Percentiles rank a stretch among this genome's conserved stretches.
phyloP scores from a whole-genome alignment of 1,140 invertebrate species.

The Ceratina calcarata region DNA sequence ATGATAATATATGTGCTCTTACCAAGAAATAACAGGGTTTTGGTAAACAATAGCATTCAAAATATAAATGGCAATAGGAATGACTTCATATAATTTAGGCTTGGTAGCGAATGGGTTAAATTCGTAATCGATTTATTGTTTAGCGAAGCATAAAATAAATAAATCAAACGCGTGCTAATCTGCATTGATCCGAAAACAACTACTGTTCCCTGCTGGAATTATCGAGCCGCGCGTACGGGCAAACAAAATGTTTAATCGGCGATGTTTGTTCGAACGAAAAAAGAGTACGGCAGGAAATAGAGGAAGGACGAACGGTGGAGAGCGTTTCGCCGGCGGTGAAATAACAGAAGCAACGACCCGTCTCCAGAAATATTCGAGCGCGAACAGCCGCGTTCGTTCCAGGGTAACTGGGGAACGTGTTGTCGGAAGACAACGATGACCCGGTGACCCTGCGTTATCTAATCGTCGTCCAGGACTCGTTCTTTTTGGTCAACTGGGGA shows the following conservation, averaged over 20 bases:
- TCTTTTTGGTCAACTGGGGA: neutral
- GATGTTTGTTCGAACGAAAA: constrained; percentile 10
- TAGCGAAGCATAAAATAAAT: no score
- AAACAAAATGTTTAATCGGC: constrained; percentile 21
- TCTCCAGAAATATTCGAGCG: constrained; percentile 20
- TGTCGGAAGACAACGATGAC: constrained; percentile 56
- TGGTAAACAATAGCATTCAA: no score
- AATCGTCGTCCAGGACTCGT: constrained; percentile 10
- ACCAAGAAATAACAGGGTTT: no score
- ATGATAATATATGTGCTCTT: no score
- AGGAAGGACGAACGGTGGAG: neutral
- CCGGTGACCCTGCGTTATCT: constrained; percentile 56
- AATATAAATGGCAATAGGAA: no score
- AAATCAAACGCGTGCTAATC: neutral
- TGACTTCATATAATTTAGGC: no score
- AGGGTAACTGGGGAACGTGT: constrained; percentile 11
- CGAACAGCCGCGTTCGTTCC: constrained; percentile 9
- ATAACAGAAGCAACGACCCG: constrained; percentile 28
- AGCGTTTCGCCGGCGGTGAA: neutral
- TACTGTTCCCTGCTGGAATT: neutral
- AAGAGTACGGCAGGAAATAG: neutral
- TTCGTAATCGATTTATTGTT: no score
- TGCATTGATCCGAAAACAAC: neutral
- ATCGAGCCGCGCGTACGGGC: neutral
- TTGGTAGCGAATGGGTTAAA: no score